Conservation (phyloP, 2,888 invertebrate species). For the Mellilla xanthometata region DNA sequence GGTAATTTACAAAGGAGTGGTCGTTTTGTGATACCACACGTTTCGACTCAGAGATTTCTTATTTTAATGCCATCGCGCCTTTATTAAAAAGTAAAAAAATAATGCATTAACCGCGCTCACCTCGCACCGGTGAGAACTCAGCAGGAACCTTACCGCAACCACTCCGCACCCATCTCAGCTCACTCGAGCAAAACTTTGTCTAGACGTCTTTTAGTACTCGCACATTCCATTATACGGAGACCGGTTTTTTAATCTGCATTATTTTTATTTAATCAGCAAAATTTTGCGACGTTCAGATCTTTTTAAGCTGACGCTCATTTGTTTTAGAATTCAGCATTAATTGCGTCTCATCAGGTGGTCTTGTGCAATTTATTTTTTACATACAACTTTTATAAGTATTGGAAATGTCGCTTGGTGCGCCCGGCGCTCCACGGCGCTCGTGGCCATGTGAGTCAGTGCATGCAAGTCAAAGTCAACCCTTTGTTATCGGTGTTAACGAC, state of each 20-base stretch:
- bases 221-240: slow-evolving; percentile 56
- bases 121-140: slow-evolving; percentile 66
- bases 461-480: slow-evolving; percentile 51
- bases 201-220: slow-evolving; percentile 63
- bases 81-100: slow-evolving; percentile 49
- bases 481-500: slow-evolving; percentile 79
- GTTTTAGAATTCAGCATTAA: slow-evolving; percentile 31
- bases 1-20: slow-evolving; percentile 16
- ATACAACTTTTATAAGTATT: slow-evolving; percentile 14
- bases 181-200: slow-evolving; percentile 72
- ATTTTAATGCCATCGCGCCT: slow-evolving; percentile 42
- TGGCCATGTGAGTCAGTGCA: slow-evolving; percentile 61
- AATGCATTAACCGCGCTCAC: slow-evolving; percentile 52
- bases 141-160: slow-evolving; percentile 65
- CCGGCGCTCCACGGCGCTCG: slow-evolving; percentile 43
- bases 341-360: slow-evolving; percentile 61
- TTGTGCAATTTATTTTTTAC: slow-evolving; percentile 16
- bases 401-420: slow-evolving; percentile 25
- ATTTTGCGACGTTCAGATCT: slow-evolving; percentile 39
- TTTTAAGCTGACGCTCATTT: slow-evolving; percentile 38
- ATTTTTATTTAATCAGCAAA: slow-evolving; percentile 42
- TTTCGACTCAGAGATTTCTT: slow-evolving; percentile 27
- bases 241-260: slow-evolving; percentile 51
- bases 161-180: slow-evolving; percentile 46
- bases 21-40: slow-evolving; percentile 24